Base-by-base conservation (phyloP, 2,113 vertebrate species). In the Urocitellus parryii region DNA sequence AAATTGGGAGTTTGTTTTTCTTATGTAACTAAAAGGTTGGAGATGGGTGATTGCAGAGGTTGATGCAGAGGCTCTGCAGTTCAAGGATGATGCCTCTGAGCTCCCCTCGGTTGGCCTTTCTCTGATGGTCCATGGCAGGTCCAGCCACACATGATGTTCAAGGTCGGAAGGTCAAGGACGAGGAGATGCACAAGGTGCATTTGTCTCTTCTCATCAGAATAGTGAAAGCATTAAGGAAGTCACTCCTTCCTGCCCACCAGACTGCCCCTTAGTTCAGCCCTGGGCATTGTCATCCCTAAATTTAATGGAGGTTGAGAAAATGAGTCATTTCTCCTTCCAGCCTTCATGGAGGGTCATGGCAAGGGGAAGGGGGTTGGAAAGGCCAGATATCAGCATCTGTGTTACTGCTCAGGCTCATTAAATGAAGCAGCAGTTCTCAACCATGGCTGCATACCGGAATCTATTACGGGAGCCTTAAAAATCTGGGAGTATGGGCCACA, bases 1-100 rank as follows among this genome's bases (percentile, higher is more conserved):
- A 56, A 85, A 67, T 6, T 16, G 22, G 4, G n/a, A 67, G 39
- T 84, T 77, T 94, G 79, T 68, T 95, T 92, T 94, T 85, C 42
- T 93, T n/a, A 45, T n/a, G 5, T 72, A 90, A 53, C 76, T 67
- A 80, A 34, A 79, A 70, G 48, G 63, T 89, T 42, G 87, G 87
- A 83, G 22, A 32, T 22, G 56, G 29, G 67, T 88, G 39, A 91
- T 25, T 91, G 42, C 37, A 68, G 4, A 83, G 37, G n/a, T 39
- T 89, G 48, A 67, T 63, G 68, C 32, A 45, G 58, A 97, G 72
- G 9, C 68, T 96, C 79, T 87, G 3, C 18, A 72, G 0, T 9
- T 87, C 34, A 80, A 61, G 37, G 45, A 70, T 77, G 74, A 77
- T 12, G 5, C 13, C 3, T 73, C 61, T 70, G 80, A 14, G 17